phyloP scores from a whole-genome alignment of 2,113 vertebrate genomes.

The Rhabdornis inornatus region DNA sequence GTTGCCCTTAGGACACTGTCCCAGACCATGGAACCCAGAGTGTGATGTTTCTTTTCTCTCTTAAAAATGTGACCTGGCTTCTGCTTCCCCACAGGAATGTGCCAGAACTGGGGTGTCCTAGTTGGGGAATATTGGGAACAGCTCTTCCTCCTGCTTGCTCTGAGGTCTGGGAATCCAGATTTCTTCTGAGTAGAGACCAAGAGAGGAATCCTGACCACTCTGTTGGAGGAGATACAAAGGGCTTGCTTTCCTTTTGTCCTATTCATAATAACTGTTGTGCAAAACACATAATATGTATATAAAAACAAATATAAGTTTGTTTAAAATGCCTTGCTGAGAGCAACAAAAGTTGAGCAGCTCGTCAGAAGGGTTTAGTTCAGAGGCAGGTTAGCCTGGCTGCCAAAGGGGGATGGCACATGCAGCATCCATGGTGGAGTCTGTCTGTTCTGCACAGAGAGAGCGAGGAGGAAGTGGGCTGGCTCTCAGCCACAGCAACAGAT shows the following conservation, averaged over 20 bases:
- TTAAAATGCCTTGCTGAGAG: neutral
- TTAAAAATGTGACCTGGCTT: neutral
- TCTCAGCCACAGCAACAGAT: neutral
- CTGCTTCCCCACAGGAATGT: neutral
- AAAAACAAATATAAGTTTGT: neutral
- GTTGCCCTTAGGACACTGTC: neutral
- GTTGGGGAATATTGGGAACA: neutral
- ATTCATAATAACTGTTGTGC: accelerated
- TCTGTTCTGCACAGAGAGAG: neutral
- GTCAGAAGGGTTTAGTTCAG: neutral
- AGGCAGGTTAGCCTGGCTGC: neutral
- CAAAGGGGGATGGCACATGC: neutral
- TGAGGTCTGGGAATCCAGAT: neutral
- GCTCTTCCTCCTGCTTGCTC: neutral
- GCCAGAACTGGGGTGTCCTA: neutral
- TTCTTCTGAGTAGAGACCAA: neutral
- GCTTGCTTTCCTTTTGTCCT: neutral
- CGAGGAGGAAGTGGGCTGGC: neutral
- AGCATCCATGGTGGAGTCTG: accelerated
- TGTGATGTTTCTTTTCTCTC: neutral
- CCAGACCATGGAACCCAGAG: neutral
- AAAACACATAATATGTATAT: neutral
- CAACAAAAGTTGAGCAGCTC: neutral
- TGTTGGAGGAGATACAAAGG: neutral
- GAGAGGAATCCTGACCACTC: neutral